Percentiles rank a stretch among this genome's conserved stretches.
Conservation (phyloP, 2,113 vertebrate genomes). For the Heptranchias perlo region DNA sequence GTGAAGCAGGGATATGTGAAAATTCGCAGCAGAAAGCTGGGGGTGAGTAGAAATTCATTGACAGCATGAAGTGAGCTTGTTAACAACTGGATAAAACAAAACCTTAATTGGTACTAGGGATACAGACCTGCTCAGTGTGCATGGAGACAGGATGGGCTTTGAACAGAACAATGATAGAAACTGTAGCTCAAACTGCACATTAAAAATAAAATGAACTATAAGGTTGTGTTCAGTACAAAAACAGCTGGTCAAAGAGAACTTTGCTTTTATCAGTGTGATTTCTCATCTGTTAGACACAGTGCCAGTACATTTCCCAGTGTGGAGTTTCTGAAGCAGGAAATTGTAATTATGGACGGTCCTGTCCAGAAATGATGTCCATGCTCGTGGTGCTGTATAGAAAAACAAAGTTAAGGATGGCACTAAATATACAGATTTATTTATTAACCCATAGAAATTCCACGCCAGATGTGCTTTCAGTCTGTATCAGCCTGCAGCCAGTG, state of each 20-base stretch:
- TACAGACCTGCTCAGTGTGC: background rate
- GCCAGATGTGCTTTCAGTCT: background rate
- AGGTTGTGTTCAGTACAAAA: background rate
- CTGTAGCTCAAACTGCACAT: background rate
- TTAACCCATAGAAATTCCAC: background rate
- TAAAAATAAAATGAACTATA: background rate
- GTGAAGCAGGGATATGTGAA: constrained; percentile 97
- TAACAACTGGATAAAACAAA: constrained; percentile 47
- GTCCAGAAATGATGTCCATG: background rate
- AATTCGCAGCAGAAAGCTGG: constrained; percentile 95
- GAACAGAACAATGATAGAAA: background rate
- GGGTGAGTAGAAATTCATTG: constrained; percentile 73
- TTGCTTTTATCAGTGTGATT: background rate
- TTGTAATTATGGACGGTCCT: background rate
- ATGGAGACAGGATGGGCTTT: background rate
- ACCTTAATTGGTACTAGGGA: constrained; percentile 46
- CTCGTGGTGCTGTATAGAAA: background rate
- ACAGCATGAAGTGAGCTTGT: constrained; percentile 41
- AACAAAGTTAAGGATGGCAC: background rate
- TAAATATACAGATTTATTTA: background rate
- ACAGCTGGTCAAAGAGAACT: background rate
- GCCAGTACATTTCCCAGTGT: background rate
- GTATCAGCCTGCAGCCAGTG: background rate
- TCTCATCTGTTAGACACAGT: background rate
- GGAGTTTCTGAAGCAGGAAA: background rate